These are phyloP conservation scores for Drosophila borborema DNA, from an alignment of 2,888 invertebrate genomes.

Conservation along the genomic window DNA sequence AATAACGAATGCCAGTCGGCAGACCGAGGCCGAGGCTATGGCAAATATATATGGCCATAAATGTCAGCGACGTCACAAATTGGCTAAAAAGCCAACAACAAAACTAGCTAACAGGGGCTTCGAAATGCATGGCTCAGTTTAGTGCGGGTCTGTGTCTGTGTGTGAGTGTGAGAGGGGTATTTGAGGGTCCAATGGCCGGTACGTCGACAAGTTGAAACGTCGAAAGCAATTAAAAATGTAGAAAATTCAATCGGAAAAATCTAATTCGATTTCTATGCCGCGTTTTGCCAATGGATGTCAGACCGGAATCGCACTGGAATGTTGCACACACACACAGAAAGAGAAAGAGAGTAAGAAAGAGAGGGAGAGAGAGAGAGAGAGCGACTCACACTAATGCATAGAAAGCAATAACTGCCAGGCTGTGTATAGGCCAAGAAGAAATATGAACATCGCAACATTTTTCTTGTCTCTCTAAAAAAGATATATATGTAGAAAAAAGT, in stretches of 20 bases:
- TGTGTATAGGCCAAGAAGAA: conserved; percentile 70
- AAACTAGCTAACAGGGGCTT: conserved; percentile 10
- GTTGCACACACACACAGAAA: conserved; percentile 43
- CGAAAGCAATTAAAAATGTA: conserved; percentile 84
- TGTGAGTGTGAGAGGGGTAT: conserved; percentile 7
- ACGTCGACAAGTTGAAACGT: conserved; percentile 76
- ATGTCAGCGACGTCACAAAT: conserved; percentile 74
- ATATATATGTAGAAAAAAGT: not conserved
- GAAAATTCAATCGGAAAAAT: conserved; percentile 85
- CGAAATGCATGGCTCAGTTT: conserved; percentile 32
- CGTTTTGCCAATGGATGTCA: conserved; percentile 70
- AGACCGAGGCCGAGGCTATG: conserved; percentile 17
- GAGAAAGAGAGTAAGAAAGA: conserved; percentile 11
- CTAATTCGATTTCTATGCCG: conserved; percentile 83
- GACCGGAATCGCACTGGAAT: conserved; percentile 51
- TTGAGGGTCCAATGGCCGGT: conserved; percentile 25
- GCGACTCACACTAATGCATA: conserved; percentile 19
- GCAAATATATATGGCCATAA: conserved; percentile 65
- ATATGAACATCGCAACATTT: conserved; percentile 64
- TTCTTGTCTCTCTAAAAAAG: conserved; percentile 45
- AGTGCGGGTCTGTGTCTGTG: not conserved
- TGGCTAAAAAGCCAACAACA: conserved; percentile 73
- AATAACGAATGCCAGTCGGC: conserved; percentile 27
- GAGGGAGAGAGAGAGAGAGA: not conserved
- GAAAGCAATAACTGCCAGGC: conserved; percentile 75